Conservation (phyloP, 2,888 invertebrate genomes). For the Brenthis daphne region DNA sequence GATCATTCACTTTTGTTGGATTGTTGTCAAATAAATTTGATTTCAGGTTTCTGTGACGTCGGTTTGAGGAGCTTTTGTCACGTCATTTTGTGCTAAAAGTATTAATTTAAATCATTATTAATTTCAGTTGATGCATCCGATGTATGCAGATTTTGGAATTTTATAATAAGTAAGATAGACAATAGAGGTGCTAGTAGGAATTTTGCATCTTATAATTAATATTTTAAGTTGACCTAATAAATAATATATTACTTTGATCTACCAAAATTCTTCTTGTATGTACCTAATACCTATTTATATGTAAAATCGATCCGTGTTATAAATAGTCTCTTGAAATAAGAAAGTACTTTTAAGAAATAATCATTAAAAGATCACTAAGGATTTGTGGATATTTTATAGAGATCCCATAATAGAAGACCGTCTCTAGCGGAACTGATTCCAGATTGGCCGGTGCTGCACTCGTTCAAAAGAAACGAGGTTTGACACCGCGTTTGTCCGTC, state of each 20-base stretch:
- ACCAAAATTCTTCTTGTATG: not conserved
- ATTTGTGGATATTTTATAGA: slow-evolving; percentile 76
- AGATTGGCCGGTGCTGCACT: slow-evolving; percentile 96
- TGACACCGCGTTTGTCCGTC: slow-evolving; percentile 74
- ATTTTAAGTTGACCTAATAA: not conserved
- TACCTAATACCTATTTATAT: not conserved
- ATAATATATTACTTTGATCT: not conserved
- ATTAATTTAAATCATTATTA: slow-evolving; percentile 68
- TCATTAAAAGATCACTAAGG: slow-evolving; percentile 52
- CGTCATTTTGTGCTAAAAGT: slow-evolving; percentile 57
- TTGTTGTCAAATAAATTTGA: slow-evolving; percentile 66
- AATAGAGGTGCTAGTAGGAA: slow-evolving; percentile 17
- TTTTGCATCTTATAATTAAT: not conserved
- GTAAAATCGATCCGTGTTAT: not conserved
- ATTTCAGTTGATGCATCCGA: slow-evolving; percentile 77
- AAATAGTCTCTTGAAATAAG: slow-evolving; percentile 3
- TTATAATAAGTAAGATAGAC: slow-evolving; percentile 14
- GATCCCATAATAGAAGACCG: slow-evolving; percentile 86
- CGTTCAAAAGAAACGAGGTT: slow-evolving; percentile 93
- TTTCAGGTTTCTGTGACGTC: slow-evolving; percentile 76
- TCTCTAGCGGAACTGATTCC: slow-evolving; percentile 97
- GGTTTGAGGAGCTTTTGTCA: slow-evolving; percentile 77
- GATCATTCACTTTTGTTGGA: slow-evolving; percentile 60
- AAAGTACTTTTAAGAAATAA: slow-evolving; percentile 27
- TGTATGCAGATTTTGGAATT: slow-evolving; percentile 77